Evolutionary conservation across 2,797 vertebrate genomes (phyloP).

Genomic region (Taeniopygia guttata): DNA sequence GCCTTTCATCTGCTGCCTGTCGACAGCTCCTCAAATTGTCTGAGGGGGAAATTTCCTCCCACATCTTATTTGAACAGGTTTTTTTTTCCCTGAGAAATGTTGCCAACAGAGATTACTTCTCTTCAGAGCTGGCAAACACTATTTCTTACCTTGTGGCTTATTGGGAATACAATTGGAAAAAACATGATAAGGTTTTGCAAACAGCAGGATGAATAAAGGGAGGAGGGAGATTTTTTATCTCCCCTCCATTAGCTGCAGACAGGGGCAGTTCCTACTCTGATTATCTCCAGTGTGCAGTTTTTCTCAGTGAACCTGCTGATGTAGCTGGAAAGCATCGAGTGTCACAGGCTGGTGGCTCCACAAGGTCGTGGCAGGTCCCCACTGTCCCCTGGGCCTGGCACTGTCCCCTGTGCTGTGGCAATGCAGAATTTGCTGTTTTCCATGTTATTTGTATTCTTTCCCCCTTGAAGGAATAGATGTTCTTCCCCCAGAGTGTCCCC

Average conservation of each 20-base stretch:
- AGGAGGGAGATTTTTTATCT: background rate
- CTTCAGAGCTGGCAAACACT: background rate
- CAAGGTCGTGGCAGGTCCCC: background rate
- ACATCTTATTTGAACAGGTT: background rate
- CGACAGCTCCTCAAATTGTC: background rate
- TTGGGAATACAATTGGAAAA: background rate
- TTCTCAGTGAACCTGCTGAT: background rate
- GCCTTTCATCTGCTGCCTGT: background rate
- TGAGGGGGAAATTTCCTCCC: slow-evolving; percentile 22
- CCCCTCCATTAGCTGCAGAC: background rate
- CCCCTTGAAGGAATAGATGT: background rate
- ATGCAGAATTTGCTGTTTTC: background rate
- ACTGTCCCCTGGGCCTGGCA: background rate
- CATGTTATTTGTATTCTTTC: background rate
- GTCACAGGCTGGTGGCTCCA: background rate
- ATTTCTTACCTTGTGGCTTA: background rate
- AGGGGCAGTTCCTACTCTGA: background rate
- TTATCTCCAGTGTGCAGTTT: background rate
- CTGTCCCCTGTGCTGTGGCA: background rate
- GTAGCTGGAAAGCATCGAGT: background rate
- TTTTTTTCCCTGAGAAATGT: background rate
- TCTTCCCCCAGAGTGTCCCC: background rate
- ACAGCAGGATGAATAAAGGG: background rate
- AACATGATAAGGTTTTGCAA: background rate
- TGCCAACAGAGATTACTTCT: background rate